These are phyloP conservation scores for Acanthosoma haemorrhoidale DNA, from an alignment of 2,888 invertebrate genomes.

Conservation along the genomic window DNA sequence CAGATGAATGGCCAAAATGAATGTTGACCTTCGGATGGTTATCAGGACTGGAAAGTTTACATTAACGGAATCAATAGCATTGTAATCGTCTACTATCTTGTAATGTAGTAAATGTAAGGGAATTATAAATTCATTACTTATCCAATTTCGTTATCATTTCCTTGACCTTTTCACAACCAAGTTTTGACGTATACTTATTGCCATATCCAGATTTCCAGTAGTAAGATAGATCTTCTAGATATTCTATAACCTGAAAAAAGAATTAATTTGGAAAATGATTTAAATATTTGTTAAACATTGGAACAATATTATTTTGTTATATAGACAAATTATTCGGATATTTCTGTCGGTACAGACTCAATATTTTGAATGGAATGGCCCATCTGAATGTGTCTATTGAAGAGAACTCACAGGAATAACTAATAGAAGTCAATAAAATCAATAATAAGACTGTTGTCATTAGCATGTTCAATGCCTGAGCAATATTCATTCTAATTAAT, in stretches of 20 bases:
- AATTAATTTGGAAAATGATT: not conserved
- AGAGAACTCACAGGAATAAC: too few relatives aligned
- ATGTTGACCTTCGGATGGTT: conserved; percentile 42
- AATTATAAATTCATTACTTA: not conserved
- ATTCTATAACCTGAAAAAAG: conserved; percentile 59
- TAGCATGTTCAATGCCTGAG: too few relatives aligned
- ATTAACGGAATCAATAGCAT: not conserved
- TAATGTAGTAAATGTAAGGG: too few relatives aligned
- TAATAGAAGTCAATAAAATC: too few relatives aligned
- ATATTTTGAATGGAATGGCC: too few relatives aligned
- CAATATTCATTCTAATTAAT: too few relatives aligned
- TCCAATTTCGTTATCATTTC: conserved; percentile 66
- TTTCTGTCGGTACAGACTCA: too few relatives aligned
- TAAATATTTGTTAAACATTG: not conserved
- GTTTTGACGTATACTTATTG: conserved; percentile 55
- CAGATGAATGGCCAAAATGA: conserved; percentile 61
- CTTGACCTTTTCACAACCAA: conserved; percentile 67
- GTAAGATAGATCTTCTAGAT: conserved; percentile 67
- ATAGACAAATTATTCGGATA: not conserved
- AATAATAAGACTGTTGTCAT: too few relatives aligned
- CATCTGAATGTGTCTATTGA: too few relatives aligned
- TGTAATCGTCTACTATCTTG: too few relatives aligned
- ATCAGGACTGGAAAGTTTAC: not conserved
- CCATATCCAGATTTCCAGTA: conserved; percentile 74
- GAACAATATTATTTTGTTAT: not conserved